Conservation (phyloP, 2,888 invertebrate species). For the Nemotelus pantherinus region DNA sequence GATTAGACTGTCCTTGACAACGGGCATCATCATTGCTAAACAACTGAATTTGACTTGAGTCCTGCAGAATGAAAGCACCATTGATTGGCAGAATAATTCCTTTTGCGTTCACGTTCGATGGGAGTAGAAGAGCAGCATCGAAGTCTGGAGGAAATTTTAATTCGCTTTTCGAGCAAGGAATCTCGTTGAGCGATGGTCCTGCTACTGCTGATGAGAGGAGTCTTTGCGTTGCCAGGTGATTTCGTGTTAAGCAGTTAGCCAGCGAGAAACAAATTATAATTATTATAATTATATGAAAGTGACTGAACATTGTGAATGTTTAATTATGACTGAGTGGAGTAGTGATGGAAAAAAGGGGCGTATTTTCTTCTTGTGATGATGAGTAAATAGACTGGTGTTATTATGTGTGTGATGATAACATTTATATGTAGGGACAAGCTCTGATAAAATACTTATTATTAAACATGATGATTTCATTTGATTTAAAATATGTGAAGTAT, state of each 20-base stretch:
- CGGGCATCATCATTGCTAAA: neutral
- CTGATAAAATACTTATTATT: no score
- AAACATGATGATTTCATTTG: no score
- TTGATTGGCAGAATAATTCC: slow-evolving; percentile 23
- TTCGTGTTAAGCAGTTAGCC: neutral
- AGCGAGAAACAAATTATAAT: neutral
- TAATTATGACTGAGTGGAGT: neutral
- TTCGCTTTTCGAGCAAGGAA: slow-evolving; percentile 6
- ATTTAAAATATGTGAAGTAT: no score
- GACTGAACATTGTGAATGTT: neutral
- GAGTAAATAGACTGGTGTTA: no score
- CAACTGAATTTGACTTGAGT: neutral
- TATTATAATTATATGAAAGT: neutral
- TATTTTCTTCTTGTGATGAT: no score
- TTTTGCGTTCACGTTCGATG: neutral
- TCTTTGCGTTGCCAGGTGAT: neutral
- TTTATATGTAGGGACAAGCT: no score
- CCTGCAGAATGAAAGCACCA: slow-evolving; percentile 6
- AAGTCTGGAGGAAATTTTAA: slow-evolving; percentile 23
- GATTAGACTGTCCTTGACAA: neutral
- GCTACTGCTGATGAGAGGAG: neutral
- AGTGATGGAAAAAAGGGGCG: no score
- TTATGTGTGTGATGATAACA: no score
- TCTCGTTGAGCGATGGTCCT: neutral
- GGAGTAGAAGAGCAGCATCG: slow-evolving; percentile 21